phyloP scores from a whole-genome alignment of 2,113 vertebrate species.

The Xiphophorus maculatus region DNA sequence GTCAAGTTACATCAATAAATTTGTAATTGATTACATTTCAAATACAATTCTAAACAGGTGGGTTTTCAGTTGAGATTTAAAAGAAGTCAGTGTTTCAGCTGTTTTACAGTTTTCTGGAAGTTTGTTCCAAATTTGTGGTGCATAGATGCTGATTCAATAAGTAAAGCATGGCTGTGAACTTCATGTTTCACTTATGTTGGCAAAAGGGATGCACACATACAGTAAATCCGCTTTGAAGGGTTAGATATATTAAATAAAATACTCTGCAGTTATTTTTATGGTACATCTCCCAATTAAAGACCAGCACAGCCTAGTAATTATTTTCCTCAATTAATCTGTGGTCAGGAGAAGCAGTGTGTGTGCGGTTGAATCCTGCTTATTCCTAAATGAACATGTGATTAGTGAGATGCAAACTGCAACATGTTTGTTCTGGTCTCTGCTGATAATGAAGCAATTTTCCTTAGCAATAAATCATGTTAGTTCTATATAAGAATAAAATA shows the following conservation, averaged over 20 bases:
- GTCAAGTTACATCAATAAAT: too few species aligned
- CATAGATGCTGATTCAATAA: too few species aligned
- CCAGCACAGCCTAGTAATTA: constrained; percentile 9
- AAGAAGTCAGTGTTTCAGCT: too few species aligned
- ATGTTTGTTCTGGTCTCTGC: constrained; percentile 39
- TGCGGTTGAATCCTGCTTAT: constrained; percentile 4
- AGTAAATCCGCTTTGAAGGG: background rate
- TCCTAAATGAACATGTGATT: constrained; percentile 30
- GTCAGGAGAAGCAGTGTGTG: constrained; percentile 16
- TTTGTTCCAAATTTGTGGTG: too few species aligned
- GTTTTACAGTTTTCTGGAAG: too few species aligned
- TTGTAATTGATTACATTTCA: too few species aligned
- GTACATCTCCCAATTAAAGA: constrained; percentile 27
- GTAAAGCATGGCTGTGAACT: background rate
- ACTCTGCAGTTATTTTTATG: background rate
- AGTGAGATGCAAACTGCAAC: constrained; percentile 25
- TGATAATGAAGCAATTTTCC: constrained; percentile 62
- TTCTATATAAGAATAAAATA: constrained; percentile 32
- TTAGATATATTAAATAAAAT: background rate
- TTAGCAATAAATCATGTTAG: constrained; percentile 25
- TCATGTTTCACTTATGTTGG: background rate
- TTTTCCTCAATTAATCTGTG: constrained; percentile 24
- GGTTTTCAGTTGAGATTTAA: too few species aligned
- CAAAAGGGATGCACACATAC: background rate
- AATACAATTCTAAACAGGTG: too few species aligned